Percentiles rank a stretch among this genome's conserved stretches.
These are phyloP conservation scores for Pomatostomus ruficeps DNA, from an alignment of 2,113 vertebrate species.

Conservation along the genomic window DNA sequence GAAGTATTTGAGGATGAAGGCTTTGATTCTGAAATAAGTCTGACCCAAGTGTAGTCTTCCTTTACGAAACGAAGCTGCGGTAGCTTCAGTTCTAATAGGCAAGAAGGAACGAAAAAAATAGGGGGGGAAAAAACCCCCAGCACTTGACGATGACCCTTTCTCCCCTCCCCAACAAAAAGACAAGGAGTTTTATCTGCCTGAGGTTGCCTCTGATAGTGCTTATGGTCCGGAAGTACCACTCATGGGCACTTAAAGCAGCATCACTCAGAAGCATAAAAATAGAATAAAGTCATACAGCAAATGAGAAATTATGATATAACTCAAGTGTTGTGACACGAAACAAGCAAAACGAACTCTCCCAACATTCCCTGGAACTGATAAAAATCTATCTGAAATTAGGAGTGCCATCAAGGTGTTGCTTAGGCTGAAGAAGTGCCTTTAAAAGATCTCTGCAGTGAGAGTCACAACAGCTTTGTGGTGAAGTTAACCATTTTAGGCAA, in stretches of 20 bases:
- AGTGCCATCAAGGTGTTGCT: constrained; percentile 60
- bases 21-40: constrained; percentile 70
- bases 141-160: constrained; percentile 73
- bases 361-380: background rate
- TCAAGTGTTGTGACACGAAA: constrained; percentile 60
- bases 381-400: constrained; percentile 12
- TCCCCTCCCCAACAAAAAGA: constrained; percentile 65
- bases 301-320: constrained; percentile 72
- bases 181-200: constrained; percentile 77
- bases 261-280: constrained; percentile 77
- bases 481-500: constrained; percentile 67
- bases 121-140: background rate
- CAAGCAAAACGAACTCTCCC: constrained; percentile 15
- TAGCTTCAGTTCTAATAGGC: constrained; percentile 63
- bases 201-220: constrained; percentile 67
- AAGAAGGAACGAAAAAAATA: background rate
- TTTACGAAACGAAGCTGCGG: constrained; percentile 18
- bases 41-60: constrained; percentile 66
- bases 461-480: constrained; percentile 10
- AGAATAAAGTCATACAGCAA: constrained; percentile 75
- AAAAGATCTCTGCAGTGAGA: background rate
- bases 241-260: constrained; percentile 73
- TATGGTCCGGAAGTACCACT: constrained; percentile 78
- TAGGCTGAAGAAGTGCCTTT: background rate
- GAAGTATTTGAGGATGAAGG: constrained; percentile 69